Base-by-base conservation (phyloP, 1,140 invertebrate genomes). In the Lasaia peninsularis region DNA sequence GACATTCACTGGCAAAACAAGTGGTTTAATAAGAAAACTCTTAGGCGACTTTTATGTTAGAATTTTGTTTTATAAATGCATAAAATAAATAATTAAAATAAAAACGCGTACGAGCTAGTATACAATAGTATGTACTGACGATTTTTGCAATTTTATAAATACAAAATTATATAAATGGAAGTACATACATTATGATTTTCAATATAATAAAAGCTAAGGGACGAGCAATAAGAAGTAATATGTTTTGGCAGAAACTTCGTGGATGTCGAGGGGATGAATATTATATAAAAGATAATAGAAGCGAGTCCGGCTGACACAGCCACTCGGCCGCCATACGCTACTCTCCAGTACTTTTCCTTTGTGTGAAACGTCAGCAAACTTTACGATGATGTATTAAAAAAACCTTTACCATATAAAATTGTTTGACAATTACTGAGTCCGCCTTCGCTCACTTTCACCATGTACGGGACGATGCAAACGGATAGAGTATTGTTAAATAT, bases 221-320 rank as follows among this genome's bases (percentile, higher is more conserved):
- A n/a, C 49, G 37, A 9, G 24, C 49, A 31, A 28, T 51, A 51
- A 51, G 48, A 51, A 14, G 12, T 51, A 31, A 51, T 51, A 51
- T 51, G 24, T 51, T 51, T 51, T 51, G 49, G 49, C 49, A 51
- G 37, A 44, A 44, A 20, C 49, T 51, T 31, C 24, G 14, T 51
- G 37, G 37, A 51, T 28, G 20, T 51, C 49, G 20, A 32, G 28
- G 21, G 24, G 49, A 51, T 51, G 28, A 51, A 51, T 51, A 32
- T 51, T 31, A 24, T 50, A 50, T 50, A 32, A 51, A 16, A 51
- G 49, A 51, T 32, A 51, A 51, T 51, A 51, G 49, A 51, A 32
- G 7, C 37, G 12, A 2, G 49, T 31, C 20, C 49, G 24, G 49
- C 49, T 51, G 49, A 51, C 49, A 28, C n/a, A 51, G 21, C 21